Evolutionary conservation across 30 jellyfish, hydroid and myxozoan species (phyloP).

Genomic region (Clytia hemisphaerica): DNA sequence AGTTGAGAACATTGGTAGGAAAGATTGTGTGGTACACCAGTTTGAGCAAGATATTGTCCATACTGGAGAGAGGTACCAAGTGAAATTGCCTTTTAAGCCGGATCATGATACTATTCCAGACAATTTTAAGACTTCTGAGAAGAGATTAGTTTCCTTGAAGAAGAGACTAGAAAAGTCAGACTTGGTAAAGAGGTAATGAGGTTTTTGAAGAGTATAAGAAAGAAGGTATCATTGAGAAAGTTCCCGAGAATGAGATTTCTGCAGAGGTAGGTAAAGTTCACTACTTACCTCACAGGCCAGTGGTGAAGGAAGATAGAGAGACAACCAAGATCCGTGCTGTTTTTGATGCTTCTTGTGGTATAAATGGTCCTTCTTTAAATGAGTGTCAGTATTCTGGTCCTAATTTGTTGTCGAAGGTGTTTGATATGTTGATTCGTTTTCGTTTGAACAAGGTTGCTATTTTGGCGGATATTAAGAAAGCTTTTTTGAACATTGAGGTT

Average conservation of each 20-base stretch:
- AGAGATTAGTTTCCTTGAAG: neutral
- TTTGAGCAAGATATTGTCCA: slow-evolving; percentile 5
- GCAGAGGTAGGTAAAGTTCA: neutral
- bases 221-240: neutral
- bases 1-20: neutral
- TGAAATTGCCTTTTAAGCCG: neutral
- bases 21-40: neutral
- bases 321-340: slow-evolving; percentile 7
- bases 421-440: no score
- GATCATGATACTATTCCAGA: slow-evolving; percentile 5
- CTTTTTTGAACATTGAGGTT: no score
- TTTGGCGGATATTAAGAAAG: no score
- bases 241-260: neutral
- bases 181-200: neutral
- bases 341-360: slow-evolving; percentile 12
- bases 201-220: slow-evolving; percentile 3
- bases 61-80: slow-evolving; percentile 35
- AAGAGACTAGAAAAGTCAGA: neutral
- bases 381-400: no score
- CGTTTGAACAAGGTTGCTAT: no score
- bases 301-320: slow-evolving; percentile 1
- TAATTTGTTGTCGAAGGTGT: no score
- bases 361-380: neutral
- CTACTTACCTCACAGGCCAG: slow-evolving; percentile 8
- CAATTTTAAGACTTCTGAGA: neutral